phyloP scores from a whole-genome alignment of 2,797 vertebrate species.

The Pangasius krempfi region DNA sequence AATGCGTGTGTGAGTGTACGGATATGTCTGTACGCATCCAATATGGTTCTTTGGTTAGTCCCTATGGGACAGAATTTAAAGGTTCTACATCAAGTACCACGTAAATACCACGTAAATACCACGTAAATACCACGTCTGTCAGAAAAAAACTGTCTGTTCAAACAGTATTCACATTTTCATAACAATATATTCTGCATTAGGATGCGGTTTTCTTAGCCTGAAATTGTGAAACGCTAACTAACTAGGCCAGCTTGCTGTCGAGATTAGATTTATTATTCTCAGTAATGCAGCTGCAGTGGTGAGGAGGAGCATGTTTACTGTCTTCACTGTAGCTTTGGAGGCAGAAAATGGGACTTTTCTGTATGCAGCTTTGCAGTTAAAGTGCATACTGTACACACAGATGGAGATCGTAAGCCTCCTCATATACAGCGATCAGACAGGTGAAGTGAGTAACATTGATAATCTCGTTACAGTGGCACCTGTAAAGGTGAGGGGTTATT shows the following conservation, averaged over 20 bases:
- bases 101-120: neutral
- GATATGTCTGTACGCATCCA: neutral
- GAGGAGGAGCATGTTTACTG: neutral
- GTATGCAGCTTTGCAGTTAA: too few species aligned
- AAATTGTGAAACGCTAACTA: neutral
- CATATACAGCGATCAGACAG: too few species aligned
- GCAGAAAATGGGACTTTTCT: too few species aligned
- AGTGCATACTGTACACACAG: neutral
- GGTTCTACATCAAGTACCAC: neutral
- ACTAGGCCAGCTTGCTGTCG: neutral
- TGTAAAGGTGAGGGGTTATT: too few species aligned
- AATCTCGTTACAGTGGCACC: too few species aligned
- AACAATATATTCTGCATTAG: neutral
- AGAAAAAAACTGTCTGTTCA: neutral
- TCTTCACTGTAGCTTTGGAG: neutral
- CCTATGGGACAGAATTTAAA: neutral
- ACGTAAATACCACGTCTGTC: neutral
- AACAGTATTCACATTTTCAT: neutral
- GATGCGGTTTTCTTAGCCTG: neutral
- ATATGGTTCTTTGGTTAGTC: neutral
- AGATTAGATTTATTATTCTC: neutral
- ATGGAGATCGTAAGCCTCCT: neutral
- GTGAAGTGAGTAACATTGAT: too few species aligned
- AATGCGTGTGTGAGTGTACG: neutral
- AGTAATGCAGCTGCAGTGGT: neutral